These are phyloP conservation scores for Erpornis zantholeuca DNA, from an alignment of 2,113 vertebrate genomes.

Conservation along the genomic window DNA sequence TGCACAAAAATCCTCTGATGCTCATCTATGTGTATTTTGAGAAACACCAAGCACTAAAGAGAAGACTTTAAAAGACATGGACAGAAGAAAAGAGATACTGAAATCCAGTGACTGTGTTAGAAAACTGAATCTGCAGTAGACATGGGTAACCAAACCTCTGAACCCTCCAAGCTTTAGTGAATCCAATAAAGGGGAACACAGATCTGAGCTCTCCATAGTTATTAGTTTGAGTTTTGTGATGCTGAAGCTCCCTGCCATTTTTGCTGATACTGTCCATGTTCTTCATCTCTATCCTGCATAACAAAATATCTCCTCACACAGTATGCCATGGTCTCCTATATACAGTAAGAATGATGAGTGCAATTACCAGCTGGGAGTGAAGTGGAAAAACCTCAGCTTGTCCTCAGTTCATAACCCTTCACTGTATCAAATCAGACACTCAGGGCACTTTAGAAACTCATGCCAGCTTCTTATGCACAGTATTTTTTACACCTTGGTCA, in stretches of 20 bases:
- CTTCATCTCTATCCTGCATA: background rate
- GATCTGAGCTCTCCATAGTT: background rate
- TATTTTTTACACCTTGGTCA: background rate
- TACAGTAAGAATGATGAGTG: background rate
- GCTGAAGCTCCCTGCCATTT: background rate
- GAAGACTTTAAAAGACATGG: background rate
- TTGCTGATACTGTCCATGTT: background rate
- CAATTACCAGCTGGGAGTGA: background rate
- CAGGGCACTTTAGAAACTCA: background rate
- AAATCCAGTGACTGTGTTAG: background rate
- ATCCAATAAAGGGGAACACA: background rate
- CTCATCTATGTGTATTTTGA: background rate
- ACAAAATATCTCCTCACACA: background rate
- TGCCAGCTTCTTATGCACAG: background rate
- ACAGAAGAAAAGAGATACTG: background rate
- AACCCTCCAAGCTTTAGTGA: background rate
- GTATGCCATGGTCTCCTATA: background rate
- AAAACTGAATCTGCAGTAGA: background rate
- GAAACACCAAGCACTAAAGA: background rate
- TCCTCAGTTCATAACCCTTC: background rate
- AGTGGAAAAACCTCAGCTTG: slow-evolving; percentile 12
- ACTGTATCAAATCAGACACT: background rate
- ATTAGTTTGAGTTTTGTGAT: background rate
- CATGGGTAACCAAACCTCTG: background rate
- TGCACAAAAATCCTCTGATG: background rate